Percentiles rank a stretch among this genome's conserved stretches.
Evolutionary conservation across 2,797 vertebrate species (phyloP).

Genomic region (Rhinogobio ventralis): DNA sequence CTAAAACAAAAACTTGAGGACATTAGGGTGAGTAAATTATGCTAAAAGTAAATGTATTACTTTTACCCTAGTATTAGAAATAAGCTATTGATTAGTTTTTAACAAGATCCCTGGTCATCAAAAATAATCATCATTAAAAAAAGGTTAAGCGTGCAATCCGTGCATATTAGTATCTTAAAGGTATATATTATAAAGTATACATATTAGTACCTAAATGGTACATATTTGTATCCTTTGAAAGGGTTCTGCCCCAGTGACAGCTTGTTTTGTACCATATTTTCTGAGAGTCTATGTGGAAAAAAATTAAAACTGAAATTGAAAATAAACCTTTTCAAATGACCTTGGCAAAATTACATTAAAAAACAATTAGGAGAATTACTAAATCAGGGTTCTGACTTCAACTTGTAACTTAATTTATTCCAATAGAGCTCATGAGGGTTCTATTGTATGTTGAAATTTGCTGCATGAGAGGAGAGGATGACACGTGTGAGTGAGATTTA

Average conservation of each 20-base stretch:
- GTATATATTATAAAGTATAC: no score
- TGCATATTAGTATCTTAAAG: no score
- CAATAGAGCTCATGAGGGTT: slow-evolving; percentile 49
- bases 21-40: background rate
- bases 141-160: no score
- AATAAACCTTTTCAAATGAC: background rate
- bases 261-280: no score
- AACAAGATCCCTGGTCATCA: background rate
- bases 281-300: no score
- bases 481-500: slow-evolving; percentile 56
- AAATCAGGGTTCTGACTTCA: background rate
- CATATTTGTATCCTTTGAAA: no score
- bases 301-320: no score
- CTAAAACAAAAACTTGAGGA: background rate
- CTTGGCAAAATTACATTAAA: background rate
- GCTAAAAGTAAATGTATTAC: background rate
- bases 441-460: slow-evolving; percentile 54
- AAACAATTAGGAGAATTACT: background rate
- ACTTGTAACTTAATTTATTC: slow-evolving; percentile 31
- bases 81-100: background rate
- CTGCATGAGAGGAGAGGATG: slow-evolving; percentile 45
- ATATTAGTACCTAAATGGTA: no score
- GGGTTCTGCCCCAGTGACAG: no score
- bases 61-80: background rate
- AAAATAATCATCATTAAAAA: no score